phyloP scores from a whole-genome alignment of 35 echinoderm and acorn worm genomes.

The Stichopus chloronotus region DNA sequence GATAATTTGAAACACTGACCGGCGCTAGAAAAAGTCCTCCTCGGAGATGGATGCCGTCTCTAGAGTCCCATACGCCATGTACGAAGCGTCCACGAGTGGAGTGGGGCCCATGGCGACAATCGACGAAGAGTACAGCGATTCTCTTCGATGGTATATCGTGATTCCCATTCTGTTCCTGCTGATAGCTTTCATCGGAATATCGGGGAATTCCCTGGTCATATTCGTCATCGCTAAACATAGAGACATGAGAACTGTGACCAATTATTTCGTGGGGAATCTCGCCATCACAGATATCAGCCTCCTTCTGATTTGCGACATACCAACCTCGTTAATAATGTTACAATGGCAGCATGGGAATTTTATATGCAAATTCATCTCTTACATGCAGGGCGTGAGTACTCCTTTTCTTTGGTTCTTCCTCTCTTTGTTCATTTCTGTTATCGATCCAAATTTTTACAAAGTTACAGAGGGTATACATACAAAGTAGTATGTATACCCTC shows the following conservation, averaged over 20 bases:
- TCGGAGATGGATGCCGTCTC: neutral
- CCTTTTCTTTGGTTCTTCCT: too few relatives aligned
- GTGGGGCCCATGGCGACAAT: too few relatives aligned
- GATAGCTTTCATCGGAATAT: conserved; percentile 65
- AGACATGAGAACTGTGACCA: conserved; percentile 96
- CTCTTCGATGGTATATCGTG: neutral
- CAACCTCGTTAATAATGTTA: conserved; percentile 51
- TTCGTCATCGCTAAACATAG: conserved; percentile 82
- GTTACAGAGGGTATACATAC: too few relatives aligned
- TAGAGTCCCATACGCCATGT: neutral
- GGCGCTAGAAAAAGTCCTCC: neutral
- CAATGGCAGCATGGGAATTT: conserved; percentile 69
- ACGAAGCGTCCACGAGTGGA: neutral
- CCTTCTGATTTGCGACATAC: conserved; percentile 76
- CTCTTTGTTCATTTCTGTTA: too few relatives aligned
- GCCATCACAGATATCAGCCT: conserved; percentile 80
- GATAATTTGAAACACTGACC: neutral
- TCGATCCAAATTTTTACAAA: too few relatives aligned
- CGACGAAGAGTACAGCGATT: neutral
- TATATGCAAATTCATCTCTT: conserved; percentile 72
- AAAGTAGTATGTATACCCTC: too few relatives aligned
- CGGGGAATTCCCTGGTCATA: conserved; percentile 85
- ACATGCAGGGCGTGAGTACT: conserved; percentile 88
- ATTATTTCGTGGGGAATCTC: conserved; percentile 89
- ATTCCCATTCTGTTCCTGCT: neutral